Base-by-base conservation (phyloP, 2,797 vertebrate species). In the Syndactyla subalaris region DNA sequence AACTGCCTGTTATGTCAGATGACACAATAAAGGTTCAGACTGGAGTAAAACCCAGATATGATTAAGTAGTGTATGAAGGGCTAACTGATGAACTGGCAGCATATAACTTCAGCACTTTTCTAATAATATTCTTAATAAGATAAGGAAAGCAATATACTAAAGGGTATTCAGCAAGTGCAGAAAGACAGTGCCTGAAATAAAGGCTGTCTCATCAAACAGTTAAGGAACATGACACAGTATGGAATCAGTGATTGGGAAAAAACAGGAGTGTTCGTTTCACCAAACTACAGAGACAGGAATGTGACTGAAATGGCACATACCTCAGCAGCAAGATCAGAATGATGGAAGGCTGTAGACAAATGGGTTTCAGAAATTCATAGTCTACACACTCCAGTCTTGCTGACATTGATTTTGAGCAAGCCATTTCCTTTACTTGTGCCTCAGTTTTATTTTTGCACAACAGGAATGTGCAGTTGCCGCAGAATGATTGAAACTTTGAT, bases 391-490 rank as follows among this genome's bases (percentile, higher is more conserved):
- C 16, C 38, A 41, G 54, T 80, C 82, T 36, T 80, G 79, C 93
- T 91, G 75, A 93, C 61, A 65, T 10, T 58, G 62, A 77, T 85
- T 94, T 76, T 68, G 65, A 77, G 51, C 81, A 72, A 92, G 57
- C 89, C 2, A 59, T 91, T 92, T 95, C 91, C 87, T 91, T 82
- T 57, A 68, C 86, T 95, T 85, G 84, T 89, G 68, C 84, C 65
- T 96, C 84, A 80, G 45, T 83, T 93, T 93, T 95, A 51, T 91
- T 92, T 95, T 85, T 89, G 78, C 93, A 83, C 94, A 70, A 77
- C 15, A 93, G 84, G 91, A 95, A 95, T 93, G 72, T 92, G 81
- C 84, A 89, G 52, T 94, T 95, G 84, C 91, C 1, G 0, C 85
- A 80, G 78, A 93, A 88, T 57, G 72, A 92, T 48, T 91, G 88